A percentile compares a stretch with the other conserved stretches of the same genome.
Conservation (phyloP, 1,140 invertebrate genomes). For the Pachyrhynchus sulphureomaculatus region DNA sequence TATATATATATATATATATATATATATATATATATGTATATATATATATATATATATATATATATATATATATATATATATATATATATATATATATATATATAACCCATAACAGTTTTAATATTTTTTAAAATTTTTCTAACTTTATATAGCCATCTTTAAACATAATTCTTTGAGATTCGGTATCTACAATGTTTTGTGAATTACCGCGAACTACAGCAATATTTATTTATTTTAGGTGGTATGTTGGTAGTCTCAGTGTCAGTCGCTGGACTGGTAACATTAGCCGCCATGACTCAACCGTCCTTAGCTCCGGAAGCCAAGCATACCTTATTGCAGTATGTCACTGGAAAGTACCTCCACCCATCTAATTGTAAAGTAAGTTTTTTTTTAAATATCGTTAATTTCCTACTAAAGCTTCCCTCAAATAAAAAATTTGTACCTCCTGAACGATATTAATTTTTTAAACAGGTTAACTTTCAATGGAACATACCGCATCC, state of each 20-base stretch:
- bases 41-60: no score
- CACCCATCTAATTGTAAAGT: slow-evolving; percentile 79
- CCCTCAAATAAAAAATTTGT: background rate
- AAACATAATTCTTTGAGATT: no score
- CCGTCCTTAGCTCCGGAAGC: slow-evolving; percentile 81
- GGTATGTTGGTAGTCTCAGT: slow-evolving; percentile 85
- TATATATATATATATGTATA: no score
- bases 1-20: no score
- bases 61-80: no score
- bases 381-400: background rate
- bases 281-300: slow-evolving; percentile 83
- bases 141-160: no score
- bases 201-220: no score
- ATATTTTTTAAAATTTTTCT: no score
- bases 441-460: no score
- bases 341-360: slow-evolving; percentile 89
- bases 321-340: slow-evolving; percentile 84
- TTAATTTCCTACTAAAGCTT: background rate
- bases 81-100: no score
- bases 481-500: slow-evolving; percentile 83
- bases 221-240: slow-evolving; percentile 60
- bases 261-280: slow-evolving; percentile 80
- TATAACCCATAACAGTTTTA: no score
- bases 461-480: slow-evolving; percentile 69
- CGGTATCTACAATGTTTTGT: background rate